Evolutionary conservation across 2,113 vertebrate genomes (phyloP), one percentile per base, ranked within the genome.

Genomic region (Glaucidium brasilianum): DNA sequence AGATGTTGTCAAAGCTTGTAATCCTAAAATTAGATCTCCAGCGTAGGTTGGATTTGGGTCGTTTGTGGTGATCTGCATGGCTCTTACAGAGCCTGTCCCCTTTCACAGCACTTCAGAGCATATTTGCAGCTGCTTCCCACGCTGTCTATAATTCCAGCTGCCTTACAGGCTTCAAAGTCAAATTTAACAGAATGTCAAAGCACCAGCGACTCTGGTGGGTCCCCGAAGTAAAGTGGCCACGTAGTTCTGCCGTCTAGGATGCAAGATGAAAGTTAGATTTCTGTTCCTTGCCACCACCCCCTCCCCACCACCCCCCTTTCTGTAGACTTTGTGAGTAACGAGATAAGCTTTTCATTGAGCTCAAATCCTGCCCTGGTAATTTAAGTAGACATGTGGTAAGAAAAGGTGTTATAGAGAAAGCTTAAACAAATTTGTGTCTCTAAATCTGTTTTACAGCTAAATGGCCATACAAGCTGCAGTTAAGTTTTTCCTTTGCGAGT

Each of bases 1-100:
- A 87, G 91, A 34, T 63, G 72, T 73, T 95, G 83, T 75, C 53
- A 72, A 89, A 96, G 92, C 91, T 75, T 18, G 73, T 95, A 91
- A 96, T 78, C 92, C 94, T 95, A 88, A 95, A 95, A 95, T 95
- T 79, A 96, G 91, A 37, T 88, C 66, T 47, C 16, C 11, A 4
- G 16, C 17, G 73, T 60, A 63, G 89, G 91, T 85, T 6, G 16
- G 87, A 50, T 97, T 91, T 82, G 88, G 73, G 47, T 92, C 1
- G 4, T 68, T 79, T 27, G 73, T 0, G 4, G 34, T 20, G 86
- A 82, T 78, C 56, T 85, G 83, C 43, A 5, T 3, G 35, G 43
- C 84, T 88, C 56, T 73, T 16, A 2, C 37, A 53, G 88, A 58
- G 59, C 29, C 60, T 23, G 12, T 43, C 21, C 52, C 35, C 19